Evolutionary conservation across 2,888 invertebrate species (phyloP), one percentile per base, ranked within the genome.

Genomic region (Lordiphosa andalusiaca): DNA sequence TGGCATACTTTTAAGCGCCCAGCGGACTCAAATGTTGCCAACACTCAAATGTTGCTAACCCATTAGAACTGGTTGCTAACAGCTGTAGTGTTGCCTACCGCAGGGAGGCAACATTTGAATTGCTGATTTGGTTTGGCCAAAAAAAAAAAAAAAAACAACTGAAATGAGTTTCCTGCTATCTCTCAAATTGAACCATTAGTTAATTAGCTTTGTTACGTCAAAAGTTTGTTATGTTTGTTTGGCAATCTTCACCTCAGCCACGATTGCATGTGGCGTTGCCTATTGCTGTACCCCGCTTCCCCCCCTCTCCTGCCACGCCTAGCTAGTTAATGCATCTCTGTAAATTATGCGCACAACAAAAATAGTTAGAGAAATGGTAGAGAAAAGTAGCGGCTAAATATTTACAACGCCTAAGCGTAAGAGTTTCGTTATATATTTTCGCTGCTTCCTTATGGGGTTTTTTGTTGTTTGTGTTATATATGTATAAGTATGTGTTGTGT

Each of bases 401-500:
- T 82, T 80, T 82, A 83, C 77, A 77, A 64, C 64, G 59, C 75
- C 57, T 62, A 42, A 59, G 64, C 59, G 54, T 62, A 64, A 48
- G 35, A 76, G 71, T 66, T 66, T 69, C 56, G 71, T 37, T 42
- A 53, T 23, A 53, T 23, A 9, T 21, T 51, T n/a, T 51, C 16
- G 50, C 41, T 63, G 71, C 67, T 77, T 77, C 83, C 80, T 77
- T 80, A 76, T 82, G 73, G 57, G 58, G 25, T 56, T 54, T 65
- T 65, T 58, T 50, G 48, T 50, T 53, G 13, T 37, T 38, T 37
- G 41, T 59, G 64, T 71, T 55, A 64, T 74, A 62, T 67, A 59
- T 73, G 38, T 66, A 55, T 46, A 33, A 40, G 30, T 58, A 21
- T 33, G 13, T 49, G 6, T 63, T 44, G 44, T 53, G 25, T 67